Base-by-base conservation (phyloP, 1,140 invertebrate genomes). In the Drosophila lacertosa region DNA sequence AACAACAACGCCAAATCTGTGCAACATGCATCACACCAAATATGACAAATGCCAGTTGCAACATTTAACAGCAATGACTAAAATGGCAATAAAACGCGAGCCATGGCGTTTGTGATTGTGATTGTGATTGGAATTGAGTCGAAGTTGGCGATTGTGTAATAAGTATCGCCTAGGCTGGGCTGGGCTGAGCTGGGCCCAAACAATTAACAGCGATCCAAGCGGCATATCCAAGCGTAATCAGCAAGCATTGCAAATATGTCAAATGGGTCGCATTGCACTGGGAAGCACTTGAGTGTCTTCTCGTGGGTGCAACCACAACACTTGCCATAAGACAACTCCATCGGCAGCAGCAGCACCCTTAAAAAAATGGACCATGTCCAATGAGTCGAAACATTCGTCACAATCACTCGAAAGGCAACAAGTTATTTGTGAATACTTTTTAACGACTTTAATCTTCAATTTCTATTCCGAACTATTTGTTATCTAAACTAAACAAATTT, bases 11-110 rank as follows among this genome's bases (percentile, higher is more conserved):
- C 79, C 75, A 78, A 83, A 82, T 60, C 55, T 48, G 68, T 75
- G 80, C 59, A 84, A 45, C 81, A 84, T 79, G 80, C 67, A 84
- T 79, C 80, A 71, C 71, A 68, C 81, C 81, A 84, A 84, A 84
- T 84, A 84, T 86, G 81, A 88, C 82, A 86, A 84, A 84, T 86
- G 81, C 77, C 81, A 81, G 74, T 81, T 84, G 81, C 81, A 65
- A 74, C 78, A 89, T 69, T 88, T 76, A 18, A 54, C 20, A 4
- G 44, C 32, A n/a, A 22, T 68, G 53, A 82, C 77, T 71, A 64
- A 86, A 77, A 88, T 77, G 77, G 81, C 82, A 59, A 77, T 63
- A 77, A 67, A 71, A 54, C 54, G 65, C 37, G 32, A 74, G 57
- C 66, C 60, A 66, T n/a, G 42, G 53, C 50, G 59, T 33, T 50